A percentile compares a stretch with the other conserved stretches of the same genome.
These are phyloP conservation scores for Lepidocyrtoides sp. DNA, from an alignment of 2,888 invertebrate genomes.

Conservation along the genomic window DNA sequence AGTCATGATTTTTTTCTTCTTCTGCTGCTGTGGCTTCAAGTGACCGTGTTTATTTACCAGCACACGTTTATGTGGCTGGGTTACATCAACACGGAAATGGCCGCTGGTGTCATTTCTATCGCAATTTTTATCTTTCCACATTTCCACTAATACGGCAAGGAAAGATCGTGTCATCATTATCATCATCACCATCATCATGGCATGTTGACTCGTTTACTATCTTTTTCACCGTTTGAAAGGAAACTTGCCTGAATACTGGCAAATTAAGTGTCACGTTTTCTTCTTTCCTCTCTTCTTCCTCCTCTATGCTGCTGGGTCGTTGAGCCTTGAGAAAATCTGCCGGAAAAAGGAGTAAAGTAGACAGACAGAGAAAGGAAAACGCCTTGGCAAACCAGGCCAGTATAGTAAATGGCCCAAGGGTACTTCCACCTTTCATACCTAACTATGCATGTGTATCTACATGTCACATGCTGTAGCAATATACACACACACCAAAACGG, in stretches of 20 bases:
- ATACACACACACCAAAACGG: background rate
- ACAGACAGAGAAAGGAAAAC: background rate
- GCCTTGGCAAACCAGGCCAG: conserved; percentile 49
- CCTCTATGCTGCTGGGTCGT: background rate
- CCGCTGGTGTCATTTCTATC: conserved; percentile 42
- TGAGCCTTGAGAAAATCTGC: conserved; percentile 15
- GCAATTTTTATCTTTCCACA: background rate
- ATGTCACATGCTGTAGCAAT: background rate
- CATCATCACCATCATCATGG: conserved; percentile 31
- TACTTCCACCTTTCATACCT: no score
- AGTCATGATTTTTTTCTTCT: background rate
- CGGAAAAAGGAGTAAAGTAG: background rate
- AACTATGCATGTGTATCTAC: background rate
- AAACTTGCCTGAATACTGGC: conserved; percentile 15
- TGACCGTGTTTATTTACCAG: conserved; percentile 46
- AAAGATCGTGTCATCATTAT: no score
- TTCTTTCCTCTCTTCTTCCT: background rate
- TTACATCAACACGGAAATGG: conserved; percentile 1
- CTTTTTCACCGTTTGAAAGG: background rate
- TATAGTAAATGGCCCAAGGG: conserved; percentile 71
- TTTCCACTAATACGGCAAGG: no score
- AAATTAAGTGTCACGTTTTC: conserved; percentile 46
- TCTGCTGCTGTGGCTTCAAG: background rate
- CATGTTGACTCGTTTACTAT: conserved; percentile 10
- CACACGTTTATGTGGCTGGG: background rate